These are phyloP conservation scores for Leptodactylus fallax DNA, from an alignment of 2,797 vertebrate genomes.

Conservation along the genomic window DNA sequence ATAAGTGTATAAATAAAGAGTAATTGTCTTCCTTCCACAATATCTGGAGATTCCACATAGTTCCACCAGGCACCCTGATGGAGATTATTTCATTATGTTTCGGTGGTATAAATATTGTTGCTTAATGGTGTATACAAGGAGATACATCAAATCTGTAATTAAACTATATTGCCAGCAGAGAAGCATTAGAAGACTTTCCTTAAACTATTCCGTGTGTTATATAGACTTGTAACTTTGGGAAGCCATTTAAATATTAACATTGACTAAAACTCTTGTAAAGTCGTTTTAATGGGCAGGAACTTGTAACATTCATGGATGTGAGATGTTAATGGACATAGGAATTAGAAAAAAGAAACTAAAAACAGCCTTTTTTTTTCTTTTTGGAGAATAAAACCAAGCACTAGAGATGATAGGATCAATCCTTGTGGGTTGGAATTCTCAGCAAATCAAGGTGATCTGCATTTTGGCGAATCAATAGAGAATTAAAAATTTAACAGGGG, in stretches of 20 bases:
- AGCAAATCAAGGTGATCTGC: not conserved
- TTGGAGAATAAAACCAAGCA: not conserved
- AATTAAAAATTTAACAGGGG: too few relatives aligned
- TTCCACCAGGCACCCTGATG: slow-evolving; percentile 47
- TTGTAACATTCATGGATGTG: not conserved
- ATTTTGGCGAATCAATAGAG: not conserved
- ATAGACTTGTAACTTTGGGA: slow-evolving; percentile 35
- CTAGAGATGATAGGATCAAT: not conserved
- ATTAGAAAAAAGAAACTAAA: not conserved
- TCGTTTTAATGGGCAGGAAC: slow-evolving; percentile 26
- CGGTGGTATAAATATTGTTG: slow-evolving; percentile 60
- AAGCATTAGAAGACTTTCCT: slow-evolving; percentile 29
- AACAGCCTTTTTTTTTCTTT: not conserved
- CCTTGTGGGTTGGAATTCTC: not conserved
- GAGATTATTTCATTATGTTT: slow-evolving; percentile 60
- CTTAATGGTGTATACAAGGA: slow-evolving; percentile 59
- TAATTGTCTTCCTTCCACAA: slow-evolving; percentile 43
- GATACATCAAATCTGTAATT: slow-evolving; percentile 62
- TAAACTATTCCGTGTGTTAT: slow-evolving; percentile 31
- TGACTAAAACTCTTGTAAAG: slow-evolving; percentile 26
- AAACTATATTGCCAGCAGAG: slow-evolving; percentile 50
- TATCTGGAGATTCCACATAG: slow-evolving; percentile 27
- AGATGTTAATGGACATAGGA: not conserved
- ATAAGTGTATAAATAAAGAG: slow-evolving; percentile 49
- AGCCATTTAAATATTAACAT: slow-evolving; percentile 25